Base-by-base conservation (phyloP, 2,113 vertebrate genomes). In the Oreocharis arfaki region DNA sequence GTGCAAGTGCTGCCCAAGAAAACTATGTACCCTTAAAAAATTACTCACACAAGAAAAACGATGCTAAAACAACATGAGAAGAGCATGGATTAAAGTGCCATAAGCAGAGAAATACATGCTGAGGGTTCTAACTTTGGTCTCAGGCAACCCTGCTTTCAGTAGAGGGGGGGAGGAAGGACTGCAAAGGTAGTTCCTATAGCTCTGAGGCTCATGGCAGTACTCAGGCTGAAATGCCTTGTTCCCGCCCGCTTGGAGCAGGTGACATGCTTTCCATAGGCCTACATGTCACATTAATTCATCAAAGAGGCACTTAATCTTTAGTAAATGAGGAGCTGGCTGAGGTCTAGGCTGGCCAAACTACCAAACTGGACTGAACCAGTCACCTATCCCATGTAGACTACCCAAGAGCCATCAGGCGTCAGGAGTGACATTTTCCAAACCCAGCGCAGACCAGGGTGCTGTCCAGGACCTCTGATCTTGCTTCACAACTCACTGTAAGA, bases 181-280 rank as follows among this genome's bases (percentile, higher is more conserved):
- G 50, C 61, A 69, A 9, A 79, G 73, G 65, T 32, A 23, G 32
- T 5, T 89, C 53, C 60, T 26, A 18, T 41, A 52, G 71, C 71
- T 89, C 64, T 33, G 42, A 67, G 41, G 42, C 4, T 11, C 1
- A 1, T 13, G 61, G 52, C 37, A 32, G 10, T 4, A 13, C 44
- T 20, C 79, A 33, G 79, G 71, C 22, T 61, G 30, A 32, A 41
- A 23, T 33, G 44, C 30, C 64, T 53, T 9, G 23, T 20, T 90
- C 59, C 22, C 0, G 0, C 56, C 39, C 1, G 0, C 68, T 64
- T 5, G 1, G 39, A 57, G n/a, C 75, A 47, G 50, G 17, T 8
- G 35, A 59, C 41, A 12, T 1, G 2, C 35, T 87, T 53, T 35
- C 47, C 44, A 7, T 3, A 35, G 44, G 23, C 13, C 49, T 57